phyloP scores from a whole-genome alignment of 2,888 invertebrate genomes.

The Oscheius onirici region DNA sequence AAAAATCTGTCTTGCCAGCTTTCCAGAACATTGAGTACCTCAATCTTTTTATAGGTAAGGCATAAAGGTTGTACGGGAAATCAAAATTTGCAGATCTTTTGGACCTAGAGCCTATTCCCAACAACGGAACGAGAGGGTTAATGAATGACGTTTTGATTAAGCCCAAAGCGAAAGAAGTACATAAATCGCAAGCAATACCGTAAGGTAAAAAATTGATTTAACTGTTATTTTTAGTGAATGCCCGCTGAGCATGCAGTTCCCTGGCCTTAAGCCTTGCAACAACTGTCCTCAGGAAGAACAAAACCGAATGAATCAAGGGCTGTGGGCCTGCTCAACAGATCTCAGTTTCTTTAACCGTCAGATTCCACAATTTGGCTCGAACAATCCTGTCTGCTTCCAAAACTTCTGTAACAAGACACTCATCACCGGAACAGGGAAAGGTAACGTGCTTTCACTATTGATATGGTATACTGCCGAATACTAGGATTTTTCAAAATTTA shows the following conservation, averaged over 20 bases:
- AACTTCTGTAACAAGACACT: constrained; percentile 45
- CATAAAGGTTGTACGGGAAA: constrained; percentile 7
- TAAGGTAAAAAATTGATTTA: neutral
- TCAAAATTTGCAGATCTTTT: neutral
- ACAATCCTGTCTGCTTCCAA: constrained; percentile 36
- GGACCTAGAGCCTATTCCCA: constrained; percentile 45
- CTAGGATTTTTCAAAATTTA: neutral
- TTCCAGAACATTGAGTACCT: constrained; percentile 68
- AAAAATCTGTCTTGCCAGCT: constrained; percentile 47
- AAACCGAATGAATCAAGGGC: neutral
- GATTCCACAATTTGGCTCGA: constrained; percentile 12
- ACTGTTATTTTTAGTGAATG: constrained; percentile 21
- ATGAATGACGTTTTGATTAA: constrained; percentile 42
- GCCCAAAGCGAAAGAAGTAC: constrained; percentile 9
- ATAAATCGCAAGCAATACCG: neutral
- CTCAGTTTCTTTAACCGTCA: neutral
- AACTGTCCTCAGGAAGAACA: constrained; percentile 25
- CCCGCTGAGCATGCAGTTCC: constrained; percentile 36
- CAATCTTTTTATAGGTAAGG: constrained; percentile 55
- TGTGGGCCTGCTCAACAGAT: constrained; percentile 9
- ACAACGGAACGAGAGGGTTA: constrained; percentile 64
- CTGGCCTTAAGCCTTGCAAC: constrained; percentile 25
- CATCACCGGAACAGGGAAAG: constrained; percentile 22
- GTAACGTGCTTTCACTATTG: neutral
- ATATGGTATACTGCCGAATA: neutral